phyloP scores from a whole-genome alignment of 2,113 vertebrate species.

The Hippocampus abdominalis region DNA sequence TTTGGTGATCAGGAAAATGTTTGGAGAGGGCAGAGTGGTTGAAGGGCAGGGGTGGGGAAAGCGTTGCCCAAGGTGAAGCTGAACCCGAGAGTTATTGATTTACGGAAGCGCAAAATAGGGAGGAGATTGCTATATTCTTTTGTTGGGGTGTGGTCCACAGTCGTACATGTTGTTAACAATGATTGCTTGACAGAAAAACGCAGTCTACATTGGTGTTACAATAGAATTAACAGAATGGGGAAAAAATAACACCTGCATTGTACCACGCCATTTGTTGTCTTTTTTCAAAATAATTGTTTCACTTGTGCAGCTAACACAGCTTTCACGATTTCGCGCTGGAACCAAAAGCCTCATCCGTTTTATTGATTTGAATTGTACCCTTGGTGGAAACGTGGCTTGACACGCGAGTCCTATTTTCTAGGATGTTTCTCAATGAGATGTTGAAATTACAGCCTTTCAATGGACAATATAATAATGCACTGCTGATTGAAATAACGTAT shows the following conservation, averaged over 20 bases:
- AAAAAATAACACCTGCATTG: neutral
- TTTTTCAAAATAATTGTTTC: neutral
- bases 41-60: no score
- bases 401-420: neutral
- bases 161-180: no score
- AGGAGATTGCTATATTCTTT: no score
- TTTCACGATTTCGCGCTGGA: neutral
- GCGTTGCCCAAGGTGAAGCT: no score
- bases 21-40: no score
- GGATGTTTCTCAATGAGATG: neutral
- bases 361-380: neutral
- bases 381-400: neutral
- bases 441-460: neutral
- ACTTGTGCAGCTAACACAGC: neutral
- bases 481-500: neutral
- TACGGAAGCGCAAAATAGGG: no score
- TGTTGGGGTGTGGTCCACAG: no score
- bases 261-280: neutral
- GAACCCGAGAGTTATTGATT: no score
- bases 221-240: no score
- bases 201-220: no score
- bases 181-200: no score
- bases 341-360: neutral
- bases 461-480: neutral
- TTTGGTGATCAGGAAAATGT: no score